Conservation (phyloP, 2,797 vertebrate species). For the Pipistrellus nathusii region DNA sequence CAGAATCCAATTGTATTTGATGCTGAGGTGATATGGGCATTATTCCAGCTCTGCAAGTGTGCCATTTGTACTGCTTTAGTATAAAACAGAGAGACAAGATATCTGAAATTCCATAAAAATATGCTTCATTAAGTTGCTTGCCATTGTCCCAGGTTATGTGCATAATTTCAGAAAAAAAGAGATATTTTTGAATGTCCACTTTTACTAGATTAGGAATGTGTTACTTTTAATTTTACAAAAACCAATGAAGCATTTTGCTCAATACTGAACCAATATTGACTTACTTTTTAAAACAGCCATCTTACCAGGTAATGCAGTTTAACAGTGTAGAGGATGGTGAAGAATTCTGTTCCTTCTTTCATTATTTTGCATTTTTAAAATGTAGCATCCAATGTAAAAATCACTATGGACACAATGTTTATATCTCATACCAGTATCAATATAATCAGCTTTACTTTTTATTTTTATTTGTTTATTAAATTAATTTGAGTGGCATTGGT, state of each 20-base stretch:
- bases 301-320: constrained; percentile 40
- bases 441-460: constrained; percentile 36
- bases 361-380: constrained; percentile 46
- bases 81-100: constrained; percentile 7
- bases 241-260: constrained; percentile 57
- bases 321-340: constrained; percentile 44
- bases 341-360: constrained; percentile 1
- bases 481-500: too few species aligned
- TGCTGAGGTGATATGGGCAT: constrained; percentile 61
- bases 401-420: constrained; percentile 41
- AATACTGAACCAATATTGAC: not conserved
- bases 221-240: constrained; percentile 67
- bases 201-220: constrained; percentile 53
- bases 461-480: not conserved
- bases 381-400: not conserved
- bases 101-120: constrained; percentile 9
- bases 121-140: constrained; percentile 25
- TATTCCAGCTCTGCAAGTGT: constrained; percentile 76
- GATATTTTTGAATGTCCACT: constrained; percentile 43
- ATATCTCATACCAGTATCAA: constrained; percentile 38
- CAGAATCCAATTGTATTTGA: constrained; percentile 79
- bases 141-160: not conserved
- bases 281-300: constrained; percentile 26
- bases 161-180: constrained; percentile 46
- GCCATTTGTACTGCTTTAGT: constrained; percentile 69